Percentiles rank a stretch among this genome's conserved stretches.
These are phyloP conservation scores for Acrobasis repandana DNA, from an alignment of 2,888 invertebrate genomes.

Conservation along the genomic window DNA sequence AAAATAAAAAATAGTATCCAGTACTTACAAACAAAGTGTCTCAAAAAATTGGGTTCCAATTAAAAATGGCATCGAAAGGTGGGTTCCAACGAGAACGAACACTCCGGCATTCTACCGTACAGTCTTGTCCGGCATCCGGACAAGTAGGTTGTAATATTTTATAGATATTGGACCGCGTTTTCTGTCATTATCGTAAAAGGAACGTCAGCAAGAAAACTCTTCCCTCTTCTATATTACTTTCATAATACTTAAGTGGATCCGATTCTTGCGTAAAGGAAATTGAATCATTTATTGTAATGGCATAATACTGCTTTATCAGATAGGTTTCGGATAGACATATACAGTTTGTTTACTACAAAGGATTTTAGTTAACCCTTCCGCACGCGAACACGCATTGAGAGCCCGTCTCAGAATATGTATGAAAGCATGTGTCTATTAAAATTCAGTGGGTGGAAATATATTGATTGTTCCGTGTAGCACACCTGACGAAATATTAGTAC, in stretches of 20 bases:
- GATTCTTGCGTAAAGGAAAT: constrained; percentile 79
- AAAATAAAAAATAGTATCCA: too few species aligned
- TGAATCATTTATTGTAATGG: constrained; percentile 81
- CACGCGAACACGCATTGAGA: constrained; percentile 22
- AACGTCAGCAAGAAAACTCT: constrained; percentile 82
- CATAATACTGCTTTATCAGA: constrained; percentile 75
- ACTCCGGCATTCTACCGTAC: constrained; percentile 15
- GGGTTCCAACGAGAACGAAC: too few species aligned
- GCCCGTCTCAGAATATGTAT: constrained; percentile 18
- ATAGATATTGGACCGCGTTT: constrained; percentile 81
- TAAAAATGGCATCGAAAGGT: too few species aligned
- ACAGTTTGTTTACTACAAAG: constrained; percentile 61
- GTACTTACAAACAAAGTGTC: too few species aligned
- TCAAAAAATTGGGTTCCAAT: too few species aligned
- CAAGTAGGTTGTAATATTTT: constrained; percentile 67
- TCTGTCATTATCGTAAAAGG: constrained; percentile 81
- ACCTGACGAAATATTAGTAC: constrained; percentile 8
- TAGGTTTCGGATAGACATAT: constrained; percentile 69
- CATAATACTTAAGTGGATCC: constrained; percentile 82
- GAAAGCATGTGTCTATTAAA: constrained; percentile 29
- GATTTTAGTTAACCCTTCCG: constrained; percentile 49
- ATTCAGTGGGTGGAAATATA: constrained; percentile 22
- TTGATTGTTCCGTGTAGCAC: constrained; percentile 14
- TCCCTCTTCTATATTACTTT: constrained; percentile 76
- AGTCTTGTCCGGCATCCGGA: constrained; percentile 43